phyloP scores from a whole-genome alignment of 2,797 vertebrate genomes.

The Alfaro cultratus region DNA sequence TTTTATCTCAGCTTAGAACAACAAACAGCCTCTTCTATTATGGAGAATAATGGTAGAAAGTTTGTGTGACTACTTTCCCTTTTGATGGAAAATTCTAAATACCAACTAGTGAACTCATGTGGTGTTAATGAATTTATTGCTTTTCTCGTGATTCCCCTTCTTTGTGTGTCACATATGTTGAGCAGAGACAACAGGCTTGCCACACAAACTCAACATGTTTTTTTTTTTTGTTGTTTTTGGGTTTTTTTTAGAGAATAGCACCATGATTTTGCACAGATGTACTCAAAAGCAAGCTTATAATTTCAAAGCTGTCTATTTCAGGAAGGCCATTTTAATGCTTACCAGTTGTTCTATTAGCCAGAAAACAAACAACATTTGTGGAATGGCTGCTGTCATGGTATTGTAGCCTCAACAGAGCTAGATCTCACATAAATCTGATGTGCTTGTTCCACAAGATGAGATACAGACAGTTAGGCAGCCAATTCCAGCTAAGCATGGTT shows the following conservation, averaged over 20 bases:
- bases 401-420: neutral
- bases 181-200: neutral
- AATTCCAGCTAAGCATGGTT: neutral
- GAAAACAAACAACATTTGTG: constrained; percentile 5
- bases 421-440: neutral
- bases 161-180: neutral
- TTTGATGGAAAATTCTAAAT: neutral
- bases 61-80: neutral
- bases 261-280: constrained; percentile 12
- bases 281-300: neutral
- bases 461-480: neutral
- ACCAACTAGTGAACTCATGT: neutral
- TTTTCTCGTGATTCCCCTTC: neutral
- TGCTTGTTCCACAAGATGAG: constrained; percentile 9
- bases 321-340: constrained; percentile 6
- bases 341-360: constrained; percentile 2
- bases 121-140: neutral
- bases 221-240: neutral
- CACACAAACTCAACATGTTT: constrained; percentile 4
- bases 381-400: neutral
- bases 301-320: constrained; percentile 14
- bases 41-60: neutral
- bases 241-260: constrained; percentile 8
- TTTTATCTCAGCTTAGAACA: constrained; percentile 23
- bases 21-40: neutral